These are phyloP conservation scores for Crioceris asparagi DNA, from an alignment of 2,888 invertebrate genomes.

Conservation along the genomic window DNA sequence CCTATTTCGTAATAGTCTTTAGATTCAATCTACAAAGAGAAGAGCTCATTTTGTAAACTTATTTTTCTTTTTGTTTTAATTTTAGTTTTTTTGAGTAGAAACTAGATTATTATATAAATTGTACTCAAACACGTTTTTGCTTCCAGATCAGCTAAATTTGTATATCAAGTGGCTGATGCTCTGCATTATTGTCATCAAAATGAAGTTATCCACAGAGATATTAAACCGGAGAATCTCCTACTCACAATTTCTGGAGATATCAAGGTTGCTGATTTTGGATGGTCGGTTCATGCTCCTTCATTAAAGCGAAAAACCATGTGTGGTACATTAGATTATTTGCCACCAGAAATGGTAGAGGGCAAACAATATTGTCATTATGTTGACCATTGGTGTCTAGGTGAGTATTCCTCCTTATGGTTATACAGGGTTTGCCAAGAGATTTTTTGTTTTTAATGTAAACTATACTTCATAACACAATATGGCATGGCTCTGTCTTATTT, in stretches of 20 bases:
- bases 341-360: constrained; percentile 92
- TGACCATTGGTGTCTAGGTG: constrained; percentile 92
- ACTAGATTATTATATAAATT: no score
- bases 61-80: no score
- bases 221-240: constrained; percentile 86
- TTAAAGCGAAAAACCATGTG: constrained; percentile 79
- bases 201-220: constrained; percentile 84
- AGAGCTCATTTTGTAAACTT: no score
- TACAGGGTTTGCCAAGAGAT: no score
- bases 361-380: constrained; percentile 70
- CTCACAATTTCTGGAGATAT: constrained; percentile 66
- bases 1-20: no score
- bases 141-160: constrained; percentile 58
- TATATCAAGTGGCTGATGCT: constrained; percentile 84
- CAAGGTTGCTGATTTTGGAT: constrained; percentile 88
- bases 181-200: constrained; percentile 77
- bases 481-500: no score
- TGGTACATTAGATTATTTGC: constrained; percentile 89
- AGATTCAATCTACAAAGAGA: no score
- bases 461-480: no score
- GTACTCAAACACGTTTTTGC: no score
- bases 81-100: no score
- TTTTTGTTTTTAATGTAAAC: no score
- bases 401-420: no score
- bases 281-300: constrained; percentile 88